Evolutionary conservation across 2,888 invertebrate genomes (phyloP), one percentile per base, ranked within the genome.

Genomic region (Eumacrocentrus americanus): DNA sequence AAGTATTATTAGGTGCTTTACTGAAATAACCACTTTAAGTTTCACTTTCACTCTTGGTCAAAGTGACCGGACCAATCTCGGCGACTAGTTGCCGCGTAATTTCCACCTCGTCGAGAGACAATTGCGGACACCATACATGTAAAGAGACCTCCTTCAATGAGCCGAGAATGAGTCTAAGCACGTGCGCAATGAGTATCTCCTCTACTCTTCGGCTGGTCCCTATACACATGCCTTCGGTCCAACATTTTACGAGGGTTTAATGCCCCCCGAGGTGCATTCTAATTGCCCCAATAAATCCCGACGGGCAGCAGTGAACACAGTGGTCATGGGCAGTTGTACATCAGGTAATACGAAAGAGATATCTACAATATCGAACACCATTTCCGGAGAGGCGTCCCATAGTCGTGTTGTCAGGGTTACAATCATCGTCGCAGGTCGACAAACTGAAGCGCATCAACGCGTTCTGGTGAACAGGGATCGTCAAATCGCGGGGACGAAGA

Each of bases 251-350:
- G 76, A 77, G 75, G 75, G 77, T 76, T 80, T 79, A 78, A 79
- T 78, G 75, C 73, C 75, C n/a, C 76, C 72, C 72, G 73, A 78
- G 76, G 75, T 77, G 79, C 76, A 76, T 76, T 77, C 75, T 78
- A 79, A 80, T 80, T 79, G 76, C 75, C 67, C 70, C 77, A 76
- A 79, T 79, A 79, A 80, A 79, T 79, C 78, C 74, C 72, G 68
- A 71, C 73, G 69, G 70, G 71, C 52, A 60, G 51, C 60, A 52
- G 53, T 55, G 22, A 23, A 37, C 57, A n/a, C 54, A 38, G 44
- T 56, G 38, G 53, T 52, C 57, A 60, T 47, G 46, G 56, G 58
- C 37, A 29, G 54, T 42, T n/a, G 35, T 42, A 40, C 44, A 23
- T 22, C 52, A 59, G 53, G 52, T 59, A 59, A 25, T 35, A n/a